Conservation (phyloP, 1,140 invertebrate species). For the Drosophila watanabei region DNA sequence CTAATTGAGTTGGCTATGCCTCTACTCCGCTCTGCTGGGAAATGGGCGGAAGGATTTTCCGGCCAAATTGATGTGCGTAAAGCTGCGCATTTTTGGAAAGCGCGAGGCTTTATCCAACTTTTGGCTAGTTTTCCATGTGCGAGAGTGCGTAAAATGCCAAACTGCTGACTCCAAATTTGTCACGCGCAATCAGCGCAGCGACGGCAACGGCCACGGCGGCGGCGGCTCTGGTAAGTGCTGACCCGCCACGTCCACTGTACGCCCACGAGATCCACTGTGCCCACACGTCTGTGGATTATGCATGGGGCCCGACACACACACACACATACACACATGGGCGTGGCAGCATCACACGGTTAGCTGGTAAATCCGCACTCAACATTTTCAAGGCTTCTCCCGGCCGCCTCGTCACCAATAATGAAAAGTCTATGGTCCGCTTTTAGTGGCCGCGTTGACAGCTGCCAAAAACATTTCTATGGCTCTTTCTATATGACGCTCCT, state of each 20-base stretch:
- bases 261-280: slow-evolving; percentile 9
- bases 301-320: neutral
- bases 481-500: slow-evolving; percentile 14
- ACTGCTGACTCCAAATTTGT: slow-evolving; percentile 74
- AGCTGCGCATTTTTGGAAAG: slow-evolving; percentile 12
- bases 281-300: slow-evolving; percentile 51
- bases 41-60: slow-evolving; percentile 15
- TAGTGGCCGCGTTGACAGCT: slow-evolving; percentile 59
- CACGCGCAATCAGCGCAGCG: slow-evolving; percentile 68
- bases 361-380: slow-evolving; percentile 33
- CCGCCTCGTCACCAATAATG: slow-evolving; percentile 48
- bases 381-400: slow-evolving; percentile 57
- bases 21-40: slow-evolving; percentile 21
- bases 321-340: neutral
- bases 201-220: slow-evolving; percentile 21
- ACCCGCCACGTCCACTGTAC: slow-evolving; percentile 17
- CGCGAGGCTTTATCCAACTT: slow-evolving; percentile 6
- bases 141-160: slow-evolving; percentile 60
- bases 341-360: slow-evolving; percentile 18
- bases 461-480: slow-evolving; percentile 57
- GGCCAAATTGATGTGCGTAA: slow-evolving; percentile 61
- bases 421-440: slow-evolving; percentile 49
- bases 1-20: slow-evolving; percentile 73
- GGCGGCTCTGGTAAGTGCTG: slow-evolving; percentile 58
- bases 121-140: slow-evolving; percentile 22